Evolutionary conservation across 2,888 invertebrate genomes (phyloP).

Genomic region (Eudasyphora cyanicolor): DNA sequence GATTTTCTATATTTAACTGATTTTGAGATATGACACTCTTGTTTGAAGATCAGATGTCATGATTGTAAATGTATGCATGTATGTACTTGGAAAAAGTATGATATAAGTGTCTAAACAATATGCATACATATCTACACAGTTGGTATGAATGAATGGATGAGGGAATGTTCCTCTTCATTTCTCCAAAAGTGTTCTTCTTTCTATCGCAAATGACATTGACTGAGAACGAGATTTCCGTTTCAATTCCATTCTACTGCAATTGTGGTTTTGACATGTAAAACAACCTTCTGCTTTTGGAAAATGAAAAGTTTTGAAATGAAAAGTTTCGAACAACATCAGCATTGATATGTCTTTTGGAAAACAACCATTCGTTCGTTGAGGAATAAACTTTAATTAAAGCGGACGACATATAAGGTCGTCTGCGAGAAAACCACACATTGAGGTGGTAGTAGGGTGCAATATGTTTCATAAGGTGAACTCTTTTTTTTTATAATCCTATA

Average conservation of each 20-base stretch:
- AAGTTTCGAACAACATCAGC: constrained; percentile 6
- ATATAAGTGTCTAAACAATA: constrained; percentile 23
- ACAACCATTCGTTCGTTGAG: background rate
- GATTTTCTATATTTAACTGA: too few relatives aligned
- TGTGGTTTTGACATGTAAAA: constrained; percentile 45
- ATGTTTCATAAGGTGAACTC: too few relatives aligned
- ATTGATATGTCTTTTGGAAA: background rate
- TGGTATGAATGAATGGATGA: too few relatives aligned
- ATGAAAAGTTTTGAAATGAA: background rate
- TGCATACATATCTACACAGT: constrained; percentile 5
- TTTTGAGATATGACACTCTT: too few relatives aligned
- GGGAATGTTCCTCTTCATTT: constrained; percentile 10
- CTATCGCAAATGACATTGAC: constrained; percentile 39
- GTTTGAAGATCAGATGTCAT: too few relatives aligned
- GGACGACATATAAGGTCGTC: too few relatives aligned
- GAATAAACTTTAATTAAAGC: background rate
- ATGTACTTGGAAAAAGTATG: background rate
- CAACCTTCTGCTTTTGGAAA: constrained; percentile 25
- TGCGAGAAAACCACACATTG: background rate
- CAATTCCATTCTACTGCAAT: constrained; percentile 30
- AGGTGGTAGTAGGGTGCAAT: too few relatives aligned
- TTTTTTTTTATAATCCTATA: too few relatives aligned
- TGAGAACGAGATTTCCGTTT: constrained; percentile 45
- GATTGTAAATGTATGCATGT: background rate
- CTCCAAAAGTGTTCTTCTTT: constrained; percentile 20